phyloP scores from a whole-genome alignment of 2,888 invertebrate species.

The Trichogramma evanescens region DNA sequence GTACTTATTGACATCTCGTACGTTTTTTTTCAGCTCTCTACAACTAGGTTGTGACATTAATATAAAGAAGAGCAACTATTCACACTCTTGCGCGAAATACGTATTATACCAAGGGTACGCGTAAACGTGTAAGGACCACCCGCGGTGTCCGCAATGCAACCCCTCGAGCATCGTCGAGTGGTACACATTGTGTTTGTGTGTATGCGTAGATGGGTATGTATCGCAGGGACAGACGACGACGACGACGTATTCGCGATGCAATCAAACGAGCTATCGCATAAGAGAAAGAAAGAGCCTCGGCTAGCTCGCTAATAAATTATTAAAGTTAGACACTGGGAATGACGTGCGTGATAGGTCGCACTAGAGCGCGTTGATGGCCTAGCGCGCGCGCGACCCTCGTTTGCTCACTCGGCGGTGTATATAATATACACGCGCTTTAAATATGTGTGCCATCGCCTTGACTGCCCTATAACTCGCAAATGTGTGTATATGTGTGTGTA shows the following conservation, averaged over 20 bases:
- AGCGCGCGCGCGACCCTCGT: too few relatives aligned
- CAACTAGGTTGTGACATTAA: too few relatives aligned
- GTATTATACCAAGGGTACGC: too few relatives aligned
- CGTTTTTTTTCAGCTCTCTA: too few relatives aligned
- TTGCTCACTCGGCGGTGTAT: too few relatives aligned
- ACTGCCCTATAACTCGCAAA: too few relatives aligned
- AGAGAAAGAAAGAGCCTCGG: slow-evolving; percentile 1
- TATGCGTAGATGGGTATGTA: not conserved
- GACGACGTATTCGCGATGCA: slow-evolving; percentile 33
- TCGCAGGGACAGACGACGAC: slow-evolving; percentile 39
- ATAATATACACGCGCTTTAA: too few relatives aligned
- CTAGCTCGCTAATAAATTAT: slow-evolving; percentile 46
- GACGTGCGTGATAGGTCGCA: slow-evolving; percentile 29
- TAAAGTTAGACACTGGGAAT: slow-evolving; percentile 44
- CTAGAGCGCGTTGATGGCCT: not conserved
- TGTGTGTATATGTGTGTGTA: too few relatives aligned
- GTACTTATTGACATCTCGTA: slow-evolving; percentile 13
- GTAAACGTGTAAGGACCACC: slow-evolving; percentile 43
- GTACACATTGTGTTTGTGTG: slow-evolving; percentile 23
- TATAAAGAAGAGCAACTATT: too few relatives aligned
- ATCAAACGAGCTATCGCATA: slow-evolving; percentile 27
- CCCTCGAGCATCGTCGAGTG: slow-evolving; percentile 23
- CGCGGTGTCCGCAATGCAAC: slow-evolving; percentile 31
- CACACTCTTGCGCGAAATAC: too few relatives aligned
- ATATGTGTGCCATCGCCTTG: too few relatives aligned